phyloP scores from a whole-genome alignment of 92 coral and sea anemone genomes.

The Meandrina meandrites region DNA sequence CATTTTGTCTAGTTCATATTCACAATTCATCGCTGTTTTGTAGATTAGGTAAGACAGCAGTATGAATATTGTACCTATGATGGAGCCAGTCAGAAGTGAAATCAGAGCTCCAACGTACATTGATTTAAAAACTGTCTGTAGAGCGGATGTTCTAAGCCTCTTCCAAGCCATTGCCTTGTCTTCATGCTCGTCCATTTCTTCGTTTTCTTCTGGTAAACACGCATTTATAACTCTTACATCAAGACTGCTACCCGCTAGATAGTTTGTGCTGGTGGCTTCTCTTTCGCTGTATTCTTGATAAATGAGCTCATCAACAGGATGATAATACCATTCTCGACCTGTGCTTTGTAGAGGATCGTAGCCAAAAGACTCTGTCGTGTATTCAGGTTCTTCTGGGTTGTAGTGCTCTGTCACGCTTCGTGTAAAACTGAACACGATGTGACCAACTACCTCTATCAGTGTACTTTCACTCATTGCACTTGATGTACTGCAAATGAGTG shows the following conservation, averaged over 20 bases:
- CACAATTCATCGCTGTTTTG: neutral
- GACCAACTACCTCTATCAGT: constrained; percentile 28
- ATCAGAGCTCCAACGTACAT: constrained; percentile 26
- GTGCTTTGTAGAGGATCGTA: constrained; percentile 36
- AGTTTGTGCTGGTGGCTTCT: neutral
- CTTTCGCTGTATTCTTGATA: constrained; percentile 34
- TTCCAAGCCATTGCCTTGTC: constrained; percentile 17
- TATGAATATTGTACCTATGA: neutral
- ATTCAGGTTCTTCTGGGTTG: constrained; percentile 27
- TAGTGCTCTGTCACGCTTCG: constrained; percentile 5
- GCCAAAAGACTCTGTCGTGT: constrained; percentile 24
- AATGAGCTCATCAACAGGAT: constrained; percentile 32
- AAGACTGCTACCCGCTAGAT: neutral
- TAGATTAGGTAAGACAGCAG: constrained; percentile 1
- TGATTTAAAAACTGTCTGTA: constrained; percentile 7
- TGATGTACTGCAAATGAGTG: too few relatives aligned
- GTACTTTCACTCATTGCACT: neutral
- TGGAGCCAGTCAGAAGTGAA: neutral
- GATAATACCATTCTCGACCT: constrained; percentile 35
- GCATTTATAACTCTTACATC: neutral
- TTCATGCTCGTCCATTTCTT: neutral
- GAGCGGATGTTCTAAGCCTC: constrained; percentile 13
- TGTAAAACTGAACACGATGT: constrained; percentile 22
- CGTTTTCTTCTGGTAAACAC: neutral
- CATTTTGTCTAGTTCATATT: neutral